Conservation (phyloP, 2,888 invertebrate species). For the Trichogramma dendrolimi region DNA sequence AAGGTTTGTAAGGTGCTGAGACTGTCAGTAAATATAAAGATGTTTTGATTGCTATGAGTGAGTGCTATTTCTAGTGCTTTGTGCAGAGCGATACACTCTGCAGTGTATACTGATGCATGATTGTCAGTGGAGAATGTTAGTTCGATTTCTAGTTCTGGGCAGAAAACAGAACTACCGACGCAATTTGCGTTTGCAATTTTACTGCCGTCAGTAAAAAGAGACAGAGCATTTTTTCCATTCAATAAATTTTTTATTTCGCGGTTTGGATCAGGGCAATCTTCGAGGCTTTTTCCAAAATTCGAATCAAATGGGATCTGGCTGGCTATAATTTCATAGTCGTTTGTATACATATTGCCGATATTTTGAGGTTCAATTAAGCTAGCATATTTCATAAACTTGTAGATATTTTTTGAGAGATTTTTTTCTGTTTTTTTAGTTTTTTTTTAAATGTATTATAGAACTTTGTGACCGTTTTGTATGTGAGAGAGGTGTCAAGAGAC, state of each 20-base stretch:
- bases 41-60: not conserved
- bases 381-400: no score
- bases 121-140: not conserved
- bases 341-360: not conserved
- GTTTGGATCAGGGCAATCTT: not conserved
- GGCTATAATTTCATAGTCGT: no score
- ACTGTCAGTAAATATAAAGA: slow-evolving; percentile 3
- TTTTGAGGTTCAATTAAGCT: not conserved
- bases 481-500: not conserved
- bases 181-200: not conserved
- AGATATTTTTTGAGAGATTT: not conserved
- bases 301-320: not conserved
- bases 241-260: not conserved
- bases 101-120: slow-evolving; percentile 6
- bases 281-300: not conserved
- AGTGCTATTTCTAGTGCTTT: slow-evolving; percentile 6
- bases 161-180: not conserved
- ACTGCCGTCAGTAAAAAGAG: slow-evolving; percentile 11
- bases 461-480: not conserved
- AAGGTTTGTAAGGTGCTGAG: slow-evolving; percentile 5
- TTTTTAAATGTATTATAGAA: slow-evolving; percentile 4
- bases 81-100: slow-evolving; percentile 5
- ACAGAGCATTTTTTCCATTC: not conserved
- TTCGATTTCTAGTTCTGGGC: not conserved
- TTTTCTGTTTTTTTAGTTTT: not conserved